These are phyloP conservation scores for Gymnocheta viridis DNA, from an alignment of 2,888 invertebrate species.

Conservation along the genomic window DNA sequence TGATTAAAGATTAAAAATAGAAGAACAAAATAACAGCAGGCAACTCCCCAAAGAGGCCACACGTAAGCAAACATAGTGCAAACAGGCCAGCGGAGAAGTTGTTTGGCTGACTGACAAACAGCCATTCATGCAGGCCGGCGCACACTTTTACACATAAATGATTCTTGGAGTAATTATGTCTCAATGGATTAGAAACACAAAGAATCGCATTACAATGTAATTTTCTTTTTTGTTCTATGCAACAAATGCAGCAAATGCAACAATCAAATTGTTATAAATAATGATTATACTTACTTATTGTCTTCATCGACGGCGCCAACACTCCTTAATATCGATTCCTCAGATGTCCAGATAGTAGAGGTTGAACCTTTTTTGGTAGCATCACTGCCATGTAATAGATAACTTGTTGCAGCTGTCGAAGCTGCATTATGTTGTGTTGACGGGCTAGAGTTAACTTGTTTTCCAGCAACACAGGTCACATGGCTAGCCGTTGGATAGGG, in stretches of 20 bases:
- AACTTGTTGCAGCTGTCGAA: conserved; percentile 72
- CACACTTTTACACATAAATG: conserved; percentile 49
- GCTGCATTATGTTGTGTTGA: conserved; percentile 58
- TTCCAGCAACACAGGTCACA: conserved; percentile 69
- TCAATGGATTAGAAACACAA: conserved; percentile 63
- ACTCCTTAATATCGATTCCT: conserved; percentile 82
- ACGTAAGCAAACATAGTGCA: conserved; percentile 53
- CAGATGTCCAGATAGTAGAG: conserved; percentile 82
- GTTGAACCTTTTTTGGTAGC: conserved; percentile 82
- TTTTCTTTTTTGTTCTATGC: conserved; percentile 3
- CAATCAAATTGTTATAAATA: conserved; percentile 49
- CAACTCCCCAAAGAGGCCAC: conserved; percentile 68
- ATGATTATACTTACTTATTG: conserved; percentile 79
- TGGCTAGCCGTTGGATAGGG: conserved; percentile 57
- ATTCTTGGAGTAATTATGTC: conserved; percentile 63
- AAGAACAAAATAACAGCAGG: no score
- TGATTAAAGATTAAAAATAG: conserved; percentile 19
- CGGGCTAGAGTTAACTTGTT: conserved; percentile 69
- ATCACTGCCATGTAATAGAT: conserved; percentile 77
- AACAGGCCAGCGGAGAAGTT: not conserved
- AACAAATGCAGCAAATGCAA: conserved; percentile 33
- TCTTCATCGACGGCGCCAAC: conserved; percentile 82
- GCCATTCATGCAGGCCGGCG: conserved; percentile 15
- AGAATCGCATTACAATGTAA: conserved; percentile 9
- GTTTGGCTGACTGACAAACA: not conserved